Evolutionary conservation across 2,113 vertebrate species (phyloP), one percentile per base, ranked within the genome.

Genomic region (Hypanus sabinus): DNA sequence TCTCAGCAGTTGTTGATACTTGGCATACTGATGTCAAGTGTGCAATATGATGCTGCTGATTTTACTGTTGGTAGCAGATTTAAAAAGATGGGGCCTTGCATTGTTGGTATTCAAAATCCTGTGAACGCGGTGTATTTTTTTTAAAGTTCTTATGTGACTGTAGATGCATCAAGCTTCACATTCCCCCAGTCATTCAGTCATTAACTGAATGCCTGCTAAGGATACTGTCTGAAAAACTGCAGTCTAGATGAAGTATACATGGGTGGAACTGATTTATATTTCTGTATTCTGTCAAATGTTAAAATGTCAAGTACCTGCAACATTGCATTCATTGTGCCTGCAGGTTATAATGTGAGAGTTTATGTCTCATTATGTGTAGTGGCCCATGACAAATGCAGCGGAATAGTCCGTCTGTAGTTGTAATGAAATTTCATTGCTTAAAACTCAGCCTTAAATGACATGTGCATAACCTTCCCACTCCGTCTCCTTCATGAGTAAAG

Each of bases 261-360:
- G n/a, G n/a, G 76, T 18, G 36, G n/a, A 79, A 79, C 76, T 36
- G 33, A 73, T 73, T 73, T 77, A 33, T 30, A 33, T n/a, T 62
- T 65, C 60, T 65, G 14, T 68, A 65, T 65, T 68, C n/a, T 65
- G 11, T 18, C 85, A 90, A 33, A 62, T 33, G 18, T 90, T 88
- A 33, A 65, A n/a, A 88, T 14, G 60, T n/a, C 12, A 1, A 33
- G 14, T 90, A 60, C 1, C n/a, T 33, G 60, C n/a, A 65, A 33
- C 60, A 90, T 90, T n/a, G 30, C n/a, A 65, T 90, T 90, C n/a
- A 68, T 90, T 68, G 30, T n/a, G 30, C 57, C 85, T 88, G 85
- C 18, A 90, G 27, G 12, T 87, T 30, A 30, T 90, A 30, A 7
- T 65, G 60, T 90, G 60, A 85, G 38, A n/a, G 7, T 65, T 62